These are phyloP conservation scores for Palaemon carinicauda DNA, from an alignment of 1,140 invertebrate genomes.

Conservation along the genomic window DNA sequence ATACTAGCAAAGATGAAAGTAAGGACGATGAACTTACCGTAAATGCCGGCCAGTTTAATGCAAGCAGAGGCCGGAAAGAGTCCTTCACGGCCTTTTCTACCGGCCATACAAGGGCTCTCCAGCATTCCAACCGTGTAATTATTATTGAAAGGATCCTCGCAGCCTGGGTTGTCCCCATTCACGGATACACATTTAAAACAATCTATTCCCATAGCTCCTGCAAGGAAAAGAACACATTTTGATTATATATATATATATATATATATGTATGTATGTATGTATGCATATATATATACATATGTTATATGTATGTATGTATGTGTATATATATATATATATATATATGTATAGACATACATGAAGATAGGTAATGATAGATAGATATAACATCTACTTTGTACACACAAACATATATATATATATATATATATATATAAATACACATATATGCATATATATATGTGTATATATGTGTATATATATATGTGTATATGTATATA, in stretches of 20 bases:
- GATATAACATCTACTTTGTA: no score
- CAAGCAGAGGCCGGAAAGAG: conserved; percentile 96
- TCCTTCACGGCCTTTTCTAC: conserved; percentile 88
- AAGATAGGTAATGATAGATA: no score
- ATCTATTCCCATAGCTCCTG: conserved; percentile 76
- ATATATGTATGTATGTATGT: neutral
- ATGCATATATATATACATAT: neutral
- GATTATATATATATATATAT: neutral
- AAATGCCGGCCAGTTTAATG: conserved; percentile 89
- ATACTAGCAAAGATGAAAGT: neutral
- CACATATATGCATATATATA: neutral
- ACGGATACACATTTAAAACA: conserved; percentile 97
- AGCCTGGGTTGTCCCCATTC: conserved; percentile 83
- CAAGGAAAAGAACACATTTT: conserved; percentile 61
- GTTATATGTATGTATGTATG: neutral
- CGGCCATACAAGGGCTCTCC: conserved; percentile 91
- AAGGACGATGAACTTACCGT: conserved; percentile 70
- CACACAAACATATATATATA: neutral
- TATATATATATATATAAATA: neutral
- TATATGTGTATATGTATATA: no score
- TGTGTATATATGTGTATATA: no score
- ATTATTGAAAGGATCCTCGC: conserved; percentile 97
- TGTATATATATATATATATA: no score
- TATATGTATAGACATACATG: no score
- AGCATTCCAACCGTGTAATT: conserved; percentile 84